Evolutionary conservation across 2,888 invertebrate species (phyloP).

Genomic region (Netelia virgata): DNA sequence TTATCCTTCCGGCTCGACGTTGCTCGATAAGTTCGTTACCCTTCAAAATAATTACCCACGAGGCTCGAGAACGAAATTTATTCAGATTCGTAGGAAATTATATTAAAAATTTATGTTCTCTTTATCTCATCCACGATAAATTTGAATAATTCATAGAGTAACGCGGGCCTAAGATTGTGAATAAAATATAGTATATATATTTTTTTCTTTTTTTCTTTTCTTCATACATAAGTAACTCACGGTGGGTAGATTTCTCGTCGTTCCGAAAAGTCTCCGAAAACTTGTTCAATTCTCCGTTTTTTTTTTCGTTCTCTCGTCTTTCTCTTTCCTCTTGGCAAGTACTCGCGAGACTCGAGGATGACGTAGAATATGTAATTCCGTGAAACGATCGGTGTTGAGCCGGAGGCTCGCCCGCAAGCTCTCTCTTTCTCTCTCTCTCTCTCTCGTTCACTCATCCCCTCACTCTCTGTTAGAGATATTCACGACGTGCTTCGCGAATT

Average conservation of each 20-base stretch:
- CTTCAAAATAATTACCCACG: not conserved
- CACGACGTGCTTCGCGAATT: conserved; percentile 57
- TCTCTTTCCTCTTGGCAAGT: conserved; percentile 1
- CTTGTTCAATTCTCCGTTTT: not conserved
- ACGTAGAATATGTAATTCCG: conserved; percentile 45
- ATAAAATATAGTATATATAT: not conserved
- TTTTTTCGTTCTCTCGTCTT: not conserved
- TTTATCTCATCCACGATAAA: not conserved
- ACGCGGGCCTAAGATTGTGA: not conserved
- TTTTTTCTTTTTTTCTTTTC: not conserved
- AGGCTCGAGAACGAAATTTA: not conserved
- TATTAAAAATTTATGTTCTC: not conserved
- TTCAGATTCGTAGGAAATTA: not conserved
- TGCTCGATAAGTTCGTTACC: conserved; percentile 50
- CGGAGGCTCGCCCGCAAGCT: conserved; percentile 29
- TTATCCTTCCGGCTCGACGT: conserved; percentile 8
- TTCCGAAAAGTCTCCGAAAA: conserved; percentile 3
- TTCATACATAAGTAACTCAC: too few species aligned
- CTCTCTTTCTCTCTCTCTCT: conserved; percentile 3
- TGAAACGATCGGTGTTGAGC: conserved; percentile 30
- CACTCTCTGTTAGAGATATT: conserved; percentile 22
- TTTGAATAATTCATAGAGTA: not conserved
- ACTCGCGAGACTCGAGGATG: conserved; percentile 19
- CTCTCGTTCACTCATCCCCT: not conserved
- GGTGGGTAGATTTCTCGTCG: not conserved